Conservation (phyloP, 1,140 invertebrate species). For the Dendroctonus ponderosae region DNA sequence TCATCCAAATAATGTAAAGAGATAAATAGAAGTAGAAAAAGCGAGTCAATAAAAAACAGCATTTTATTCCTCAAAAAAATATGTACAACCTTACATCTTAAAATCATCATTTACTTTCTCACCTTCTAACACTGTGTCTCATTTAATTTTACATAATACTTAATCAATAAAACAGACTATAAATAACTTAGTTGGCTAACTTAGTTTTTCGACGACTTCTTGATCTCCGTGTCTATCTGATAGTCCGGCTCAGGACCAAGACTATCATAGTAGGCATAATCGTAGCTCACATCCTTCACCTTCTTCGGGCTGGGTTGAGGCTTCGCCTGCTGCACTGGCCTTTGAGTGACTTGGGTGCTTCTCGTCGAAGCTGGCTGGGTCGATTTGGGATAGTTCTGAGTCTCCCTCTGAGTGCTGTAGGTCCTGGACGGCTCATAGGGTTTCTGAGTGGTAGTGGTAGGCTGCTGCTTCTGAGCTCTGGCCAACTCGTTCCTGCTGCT, state of each 20-base stretch:
- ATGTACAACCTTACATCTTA: slow-evolving; percentile 39
- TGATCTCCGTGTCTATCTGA: slow-evolving; percentile 48
- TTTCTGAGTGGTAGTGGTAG: slow-evolving; percentile 40
- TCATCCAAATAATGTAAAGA: too few relatives aligned
- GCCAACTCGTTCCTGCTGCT: slow-evolving; percentile 64
- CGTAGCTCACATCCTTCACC: slow-evolving; percentile 54
- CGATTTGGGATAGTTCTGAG: slow-evolving; percentile 34
- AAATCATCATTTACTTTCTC: not conserved
- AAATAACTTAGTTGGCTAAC: slow-evolving; percentile 26
- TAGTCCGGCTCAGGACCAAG: slow-evolving; percentile 45
- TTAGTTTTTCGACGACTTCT: slow-evolving; percentile 38
- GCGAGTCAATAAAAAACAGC: too few relatives aligned
- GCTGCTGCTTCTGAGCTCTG: slow-evolving; percentile 50
- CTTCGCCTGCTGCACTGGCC: slow-evolving; percentile 22
- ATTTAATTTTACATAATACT: slow-evolving; percentile 11
- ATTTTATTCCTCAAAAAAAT: slow-evolving; percentile 22
- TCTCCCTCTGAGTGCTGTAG: slow-evolving; percentile 42
- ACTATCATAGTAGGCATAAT: slow-evolving; percentile 66
- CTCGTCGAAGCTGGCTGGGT: not conserved
- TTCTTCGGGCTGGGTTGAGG: slow-evolving; percentile 18
- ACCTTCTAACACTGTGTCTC: slow-evolving; percentile 27
- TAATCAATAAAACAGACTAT: slow-evolving; percentile 32
- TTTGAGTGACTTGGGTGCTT: slow-evolving; percentile 29
- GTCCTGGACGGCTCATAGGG: slow-evolving; percentile 39
- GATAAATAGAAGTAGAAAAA: too few relatives aligned